Base-by-base conservation (phyloP, 2,113 vertebrate genomes). In the Dasypus novemcinctus region DNA sequence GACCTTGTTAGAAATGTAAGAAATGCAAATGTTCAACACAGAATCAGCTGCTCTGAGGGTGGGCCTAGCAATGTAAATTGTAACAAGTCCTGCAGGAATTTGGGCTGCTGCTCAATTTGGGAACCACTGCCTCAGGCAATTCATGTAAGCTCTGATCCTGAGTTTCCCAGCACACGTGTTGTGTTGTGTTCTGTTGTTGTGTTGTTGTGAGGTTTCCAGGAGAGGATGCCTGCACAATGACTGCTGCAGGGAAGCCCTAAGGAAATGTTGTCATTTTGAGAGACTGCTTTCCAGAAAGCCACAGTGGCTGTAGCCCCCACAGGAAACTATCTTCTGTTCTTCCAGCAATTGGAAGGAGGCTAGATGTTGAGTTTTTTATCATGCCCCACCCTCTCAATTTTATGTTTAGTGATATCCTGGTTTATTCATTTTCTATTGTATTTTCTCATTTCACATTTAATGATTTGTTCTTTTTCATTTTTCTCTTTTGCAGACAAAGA, bases 401-500 rank as follows among this genome's bases (percentile, higher is more conserved):
- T 88, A 31, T 69, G 43, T 33, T 66, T 80, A 68, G n/a, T 78
- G 75, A 46, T 29, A 76, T 74, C 81, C 69, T 85, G 18, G 85
- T 41, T 21, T 59, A 10, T 18, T 93, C 71, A 43, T 36, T 89
- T 68, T n/a, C 20, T 82, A 6, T 27, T 63, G 61, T 82, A 59
- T 66, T 91, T 85, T 93, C 63, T 85, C 36, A 12, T 72, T 87
- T 86, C 52, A 92, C 41, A 71, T 82, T 64, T 87, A 94, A 41
- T 97, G 69, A 96, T 91, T 85, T 68, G 5, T 91, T 52, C 66
- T 68, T 96, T 96, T 94, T 66, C 8, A 12, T 87, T 93, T 84
- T 94, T 86, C 90, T 95, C 82, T 69, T 90, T 93, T 81, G 90
- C 98, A 99, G 99, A 99, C 98, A 99, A 99, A 98, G 99, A 99